Conservation (phyloP, 2,888 invertebrate species). For the Rosalia funebris region DNA sequence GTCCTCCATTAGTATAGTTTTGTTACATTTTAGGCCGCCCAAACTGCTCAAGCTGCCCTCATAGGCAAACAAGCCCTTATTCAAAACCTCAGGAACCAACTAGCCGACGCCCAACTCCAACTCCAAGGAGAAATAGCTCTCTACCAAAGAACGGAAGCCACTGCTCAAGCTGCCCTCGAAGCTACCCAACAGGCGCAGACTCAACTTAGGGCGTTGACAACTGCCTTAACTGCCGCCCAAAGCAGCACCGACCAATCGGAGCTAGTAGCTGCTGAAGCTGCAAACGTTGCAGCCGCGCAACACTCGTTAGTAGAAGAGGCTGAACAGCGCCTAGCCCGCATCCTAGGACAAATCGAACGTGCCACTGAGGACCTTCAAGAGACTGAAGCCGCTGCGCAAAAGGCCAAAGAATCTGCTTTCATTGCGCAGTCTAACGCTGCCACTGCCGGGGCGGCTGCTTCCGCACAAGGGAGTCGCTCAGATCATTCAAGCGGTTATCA, state of each 20-base stretch:
- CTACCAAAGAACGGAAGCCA: slow-evolving; percentile 73
- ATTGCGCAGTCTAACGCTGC: slow-evolving; percentile 78
- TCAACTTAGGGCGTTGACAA: slow-evolving; percentile 72
- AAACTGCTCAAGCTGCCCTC: slow-evolving; percentile 70
- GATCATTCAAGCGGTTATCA: neutral
- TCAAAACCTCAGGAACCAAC: slow-evolving; percentile 72
- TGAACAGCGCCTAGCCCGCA: slow-evolving; percentile 71
- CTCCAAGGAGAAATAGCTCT: slow-evolving; percentile 75
- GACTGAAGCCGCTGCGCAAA: slow-evolving; percentile 74
- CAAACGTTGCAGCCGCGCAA: slow-evolving; percentile 76
- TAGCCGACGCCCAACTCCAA: slow-evolving; percentile 72
- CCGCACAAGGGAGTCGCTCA: neutral
- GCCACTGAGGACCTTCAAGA: slow-evolving; percentile 76
- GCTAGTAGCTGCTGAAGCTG: slow-evolving; percentile 74
- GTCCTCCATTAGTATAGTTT: too few relatives aligned
- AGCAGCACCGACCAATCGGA: slow-evolving; percentile 76
- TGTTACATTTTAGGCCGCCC: too few relatives aligned
- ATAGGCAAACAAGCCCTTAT: slow-evolving; percentile 67
- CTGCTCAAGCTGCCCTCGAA: slow-evolving; percentile 73
- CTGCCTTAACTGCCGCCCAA: slow-evolving; percentile 68
- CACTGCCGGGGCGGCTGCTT: slow-evolving; percentile 68
- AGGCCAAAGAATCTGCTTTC: slow-evolving; percentile 73
- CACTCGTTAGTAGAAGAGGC: slow-evolving; percentile 79
- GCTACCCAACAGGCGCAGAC: slow-evolving; percentile 76
- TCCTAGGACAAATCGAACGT: slow-evolving; percentile 72